These are phyloP conservation scores for Piezodorus guildinii DNA, from an alignment of 1,140 invertebrate species.

Conservation along the genomic window DNA sequence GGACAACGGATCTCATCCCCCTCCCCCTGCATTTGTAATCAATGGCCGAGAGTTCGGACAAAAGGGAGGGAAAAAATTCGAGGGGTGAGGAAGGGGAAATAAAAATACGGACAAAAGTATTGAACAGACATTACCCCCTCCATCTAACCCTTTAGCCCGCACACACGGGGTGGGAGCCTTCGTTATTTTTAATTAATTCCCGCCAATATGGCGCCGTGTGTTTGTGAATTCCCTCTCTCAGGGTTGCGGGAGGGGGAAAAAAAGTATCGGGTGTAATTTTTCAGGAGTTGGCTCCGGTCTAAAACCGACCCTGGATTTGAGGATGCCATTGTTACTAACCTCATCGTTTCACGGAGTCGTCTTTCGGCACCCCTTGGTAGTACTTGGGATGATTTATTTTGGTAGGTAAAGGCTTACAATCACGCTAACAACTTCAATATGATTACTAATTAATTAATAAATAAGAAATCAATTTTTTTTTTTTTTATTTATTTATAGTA, in stretches of 20 bases:
- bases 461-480: no score
- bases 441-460: no score
- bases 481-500: no score
- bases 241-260: constrained; percentile 1
- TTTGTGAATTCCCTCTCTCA: constrained; percentile 33
- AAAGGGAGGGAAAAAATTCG: constrained; percentile 19
- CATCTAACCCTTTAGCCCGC: not conserved
- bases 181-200: constrained; percentile 37
- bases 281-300: not conserved
- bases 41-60: constrained; percentile 19
- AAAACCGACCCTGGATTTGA: no score
- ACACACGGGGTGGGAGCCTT: constrained; percentile 17
- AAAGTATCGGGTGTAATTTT: constrained; percentile 14
- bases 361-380: no score
- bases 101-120: constrained; percentile 23
- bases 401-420: no score
- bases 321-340: no score
- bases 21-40: constrained; percentile 11
- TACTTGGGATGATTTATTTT: no score
- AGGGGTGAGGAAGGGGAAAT: constrained; percentile 17
- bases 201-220: constrained; percentile 33
- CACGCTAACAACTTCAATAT: no score
- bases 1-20: not conserved
- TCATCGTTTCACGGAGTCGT: no score
- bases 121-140: constrained; percentile 22